phyloP scores from a whole-genome alignment of 2,888 invertebrate genomes.

The Cheilosia soror region DNA sequence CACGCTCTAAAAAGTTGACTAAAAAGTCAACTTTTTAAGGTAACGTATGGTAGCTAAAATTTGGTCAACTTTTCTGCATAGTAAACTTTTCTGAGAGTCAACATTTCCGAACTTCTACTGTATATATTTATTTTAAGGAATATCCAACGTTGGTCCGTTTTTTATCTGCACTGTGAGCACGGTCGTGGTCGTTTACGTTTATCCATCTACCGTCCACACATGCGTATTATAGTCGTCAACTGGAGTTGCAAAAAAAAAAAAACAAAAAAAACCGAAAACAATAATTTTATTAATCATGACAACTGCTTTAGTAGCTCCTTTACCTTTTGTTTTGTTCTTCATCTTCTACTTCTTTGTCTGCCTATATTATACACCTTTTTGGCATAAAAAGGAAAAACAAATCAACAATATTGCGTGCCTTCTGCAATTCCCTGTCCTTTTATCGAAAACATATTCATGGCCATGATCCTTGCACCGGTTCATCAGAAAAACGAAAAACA shows the following conservation, averaged over 20 bases:
- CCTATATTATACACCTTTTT: background rate
- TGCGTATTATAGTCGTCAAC: slow-evolving; percentile 13
- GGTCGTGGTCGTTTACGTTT: background rate
- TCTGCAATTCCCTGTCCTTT: slow-evolving; percentile 45
- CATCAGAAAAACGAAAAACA: background rate
- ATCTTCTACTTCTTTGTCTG: slow-evolving; percentile 19
- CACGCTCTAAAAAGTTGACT: too few species aligned
- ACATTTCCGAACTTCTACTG: too few species aligned
- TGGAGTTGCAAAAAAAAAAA: slow-evolving; percentile 1
- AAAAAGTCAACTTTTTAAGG: too few species aligned
- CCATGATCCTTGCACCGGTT: slow-evolving; percentile 58
- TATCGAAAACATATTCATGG: slow-evolving; percentile 60
- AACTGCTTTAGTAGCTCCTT: slow-evolving; percentile 52
- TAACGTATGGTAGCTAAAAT: too few species aligned
- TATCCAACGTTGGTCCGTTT: background rate
- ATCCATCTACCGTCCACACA: slow-evolving; percentile 23
- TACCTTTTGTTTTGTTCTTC: slow-evolving; percentile 26
- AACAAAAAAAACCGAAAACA: slow-evolving; percentile 30
- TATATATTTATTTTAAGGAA: too few species aligned
- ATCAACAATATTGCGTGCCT: slow-evolving; percentile 50
- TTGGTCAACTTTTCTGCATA: too few species aligned
- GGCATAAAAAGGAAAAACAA: background rate
- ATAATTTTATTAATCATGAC: slow-evolving; percentile 71
- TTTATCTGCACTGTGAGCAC: slow-evolving; percentile 18
- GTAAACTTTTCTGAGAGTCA: too few species aligned